These are phyloP conservation scores for Rhagoletis zephyria DNA, from an alignment of 1,140 invertebrate genomes.

Conservation along the genomic window DNA sequence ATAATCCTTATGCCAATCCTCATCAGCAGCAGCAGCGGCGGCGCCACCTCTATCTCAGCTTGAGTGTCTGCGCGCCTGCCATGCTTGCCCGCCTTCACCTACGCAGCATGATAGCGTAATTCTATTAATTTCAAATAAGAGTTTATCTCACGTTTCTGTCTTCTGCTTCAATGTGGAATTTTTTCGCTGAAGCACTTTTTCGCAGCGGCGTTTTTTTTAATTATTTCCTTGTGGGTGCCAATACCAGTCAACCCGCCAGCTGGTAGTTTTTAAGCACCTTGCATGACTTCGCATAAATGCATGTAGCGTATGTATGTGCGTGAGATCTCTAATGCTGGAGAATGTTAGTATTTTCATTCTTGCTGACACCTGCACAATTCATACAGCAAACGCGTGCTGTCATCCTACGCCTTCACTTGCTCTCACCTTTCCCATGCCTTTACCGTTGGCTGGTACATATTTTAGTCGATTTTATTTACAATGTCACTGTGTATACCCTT, in stretches of 20 bases:
- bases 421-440: not conserved
- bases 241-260: too few relatives aligned
- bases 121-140: constrained; percentile 37
- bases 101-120: constrained; percentile 14
- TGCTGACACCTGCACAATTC: not conserved
- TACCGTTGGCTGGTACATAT: not conserved
- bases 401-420: not conserved
- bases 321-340: not conserved
- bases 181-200: constrained; percentile 8
- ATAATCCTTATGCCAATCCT: constrained; percentile 29
- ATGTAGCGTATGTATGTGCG: not conserved
- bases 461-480: constrained; percentile 35
- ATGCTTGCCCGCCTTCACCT: not conserved
- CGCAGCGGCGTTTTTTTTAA: not conserved
- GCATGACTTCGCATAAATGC: not conserved
- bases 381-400: not conserved
- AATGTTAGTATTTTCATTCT: not conserved
- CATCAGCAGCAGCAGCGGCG: not conserved
- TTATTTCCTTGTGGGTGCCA: not conserved
- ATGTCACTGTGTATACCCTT: constrained; percentile 21
- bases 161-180: not conserved
- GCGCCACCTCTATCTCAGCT: not conserved
- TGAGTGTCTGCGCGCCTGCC: not conserved
- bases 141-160: constrained; percentile 49
- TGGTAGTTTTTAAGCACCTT: not conserved